A percentile compares a stretch with the other conserved stretches of the same genome.
Conservation (phyloP, 2,113 vertebrate genomes). For the Tonatia bakeri region DNA sequence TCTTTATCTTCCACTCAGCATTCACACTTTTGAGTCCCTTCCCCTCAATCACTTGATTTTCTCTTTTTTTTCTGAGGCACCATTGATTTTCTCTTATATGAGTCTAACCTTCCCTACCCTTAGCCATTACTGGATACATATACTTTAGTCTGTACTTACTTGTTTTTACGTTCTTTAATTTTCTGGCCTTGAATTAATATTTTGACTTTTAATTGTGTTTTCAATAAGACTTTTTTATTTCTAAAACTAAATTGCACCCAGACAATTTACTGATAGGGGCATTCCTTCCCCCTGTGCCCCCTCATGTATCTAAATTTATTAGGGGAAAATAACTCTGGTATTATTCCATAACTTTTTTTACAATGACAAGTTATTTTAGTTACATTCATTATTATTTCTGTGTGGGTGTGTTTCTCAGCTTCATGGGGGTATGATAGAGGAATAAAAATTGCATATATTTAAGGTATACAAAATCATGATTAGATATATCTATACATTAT, state of each 20-base stretch:
- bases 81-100: neutral
- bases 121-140: neutral
- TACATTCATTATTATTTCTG: neutral
- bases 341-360: neutral
- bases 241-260: neutral
- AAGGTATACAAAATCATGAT: neutral
- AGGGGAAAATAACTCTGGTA: neutral
- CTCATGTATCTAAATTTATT: neutral
- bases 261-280: neutral
- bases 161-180: neutral
- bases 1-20: neutral
- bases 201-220: neutral
- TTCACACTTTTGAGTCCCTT: neutral
- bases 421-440: neutral
- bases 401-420: neutral
- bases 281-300: rapidly evolving
- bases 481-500: neutral
- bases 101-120: neutral
- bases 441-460: neutral
- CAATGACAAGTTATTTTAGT: neutral
- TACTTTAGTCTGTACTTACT: neutral
- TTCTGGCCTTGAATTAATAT: neutral
- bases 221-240: neutral
- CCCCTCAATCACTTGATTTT: neutral
- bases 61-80: neutral